phyloP scores from a whole-genome alignment of 64 coral and sea anemone genomes.

The Dendronephthya gigantea region DNA sequence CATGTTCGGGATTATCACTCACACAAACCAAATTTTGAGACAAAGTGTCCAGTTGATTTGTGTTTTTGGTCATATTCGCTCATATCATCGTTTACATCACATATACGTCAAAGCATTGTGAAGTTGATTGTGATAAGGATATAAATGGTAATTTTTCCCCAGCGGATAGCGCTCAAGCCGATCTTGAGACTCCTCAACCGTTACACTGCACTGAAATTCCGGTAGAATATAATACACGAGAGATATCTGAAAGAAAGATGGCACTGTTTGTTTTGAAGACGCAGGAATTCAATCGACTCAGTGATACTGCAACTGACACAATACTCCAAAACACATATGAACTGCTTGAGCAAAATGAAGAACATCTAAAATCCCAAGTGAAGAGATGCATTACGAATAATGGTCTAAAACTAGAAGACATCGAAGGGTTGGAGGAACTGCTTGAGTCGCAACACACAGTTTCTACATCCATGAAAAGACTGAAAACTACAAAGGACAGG shows the following conservation, averaged over 20 bases:
- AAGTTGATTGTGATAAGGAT: neutral
- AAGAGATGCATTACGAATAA: neutral
- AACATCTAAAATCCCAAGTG: neutral
- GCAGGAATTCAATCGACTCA: conserved; percentile 1
- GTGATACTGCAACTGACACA: neutral
- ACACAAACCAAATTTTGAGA: neutral
- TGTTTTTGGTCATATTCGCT: neutral
- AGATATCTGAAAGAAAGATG: neutral
- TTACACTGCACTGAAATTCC: neutral
- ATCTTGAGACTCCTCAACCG: neutral
- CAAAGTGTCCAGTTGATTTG: neutral
- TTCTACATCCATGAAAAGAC: neutral
- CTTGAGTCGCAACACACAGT: neutral
- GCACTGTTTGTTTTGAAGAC: neutral
- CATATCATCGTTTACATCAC: neutral
- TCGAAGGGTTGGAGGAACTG: neutral
- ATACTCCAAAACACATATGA: neutral
- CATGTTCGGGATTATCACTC: neutral
- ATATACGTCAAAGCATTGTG: neutral
- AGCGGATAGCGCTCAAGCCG: neutral
- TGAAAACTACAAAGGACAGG: neutral
- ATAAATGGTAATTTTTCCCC: neutral
- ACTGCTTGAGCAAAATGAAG: neutral
- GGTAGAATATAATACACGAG: neutral
- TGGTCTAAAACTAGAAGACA: neutral